Evolutionary conservation across 2,888 invertebrate species (phyloP), one percentile per base, ranked within the genome.

Genomic region (Pharmacophagus antenor): DNA sequence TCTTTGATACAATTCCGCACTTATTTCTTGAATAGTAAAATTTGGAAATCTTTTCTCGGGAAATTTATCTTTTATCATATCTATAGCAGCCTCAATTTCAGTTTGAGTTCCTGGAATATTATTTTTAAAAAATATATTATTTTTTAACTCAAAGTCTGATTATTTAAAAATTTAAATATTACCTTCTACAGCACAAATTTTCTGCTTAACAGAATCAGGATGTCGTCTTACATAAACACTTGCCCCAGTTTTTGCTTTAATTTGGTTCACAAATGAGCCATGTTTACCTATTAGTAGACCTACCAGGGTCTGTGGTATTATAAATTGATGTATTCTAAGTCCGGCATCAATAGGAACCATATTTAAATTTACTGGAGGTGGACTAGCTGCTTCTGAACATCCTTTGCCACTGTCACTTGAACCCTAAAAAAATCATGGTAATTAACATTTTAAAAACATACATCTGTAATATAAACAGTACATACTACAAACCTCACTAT

Each of bases 371-470:
- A 93, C 92, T 57, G 94, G 92, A 17, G 94, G 94, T 44, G 95
- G 95, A 65, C 94, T 95, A 60, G 94, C 92, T 25, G 93, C 92
- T 71, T 94, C 94, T 69, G 94, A 95, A 70, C 93, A 93, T 68
- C 96, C 96, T 87, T 96, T 95, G 50, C 96, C 96, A 82, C 96
- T 96, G 80, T 96, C 96, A 80, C 94, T 95, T 61, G 95, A 96
- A 64, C 94, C 95, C 94, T 93, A 74, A 57, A 66, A 7, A 22
- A 23, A 48, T 41, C 17, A 42, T 27, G 18, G 37, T 6, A 22
- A 15, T 18, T 21, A 27, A 56, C 27, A 25, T 10, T 31, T 18
- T 5, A 49, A 22, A 25, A 17, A 27, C 37, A n/a, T n/a, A n/a
- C n/a, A n/a, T n/a, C n/a, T n/a, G n/a, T n/a, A n/a, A n/a, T n/a